A percentile compares a stretch with the other conserved stretches of the same genome.
These are phyloP conservation scores for Mesopsocus fuscifrons DNA, from an alignment of 2,888 invertebrate species.

Conservation along the genomic window DNA sequence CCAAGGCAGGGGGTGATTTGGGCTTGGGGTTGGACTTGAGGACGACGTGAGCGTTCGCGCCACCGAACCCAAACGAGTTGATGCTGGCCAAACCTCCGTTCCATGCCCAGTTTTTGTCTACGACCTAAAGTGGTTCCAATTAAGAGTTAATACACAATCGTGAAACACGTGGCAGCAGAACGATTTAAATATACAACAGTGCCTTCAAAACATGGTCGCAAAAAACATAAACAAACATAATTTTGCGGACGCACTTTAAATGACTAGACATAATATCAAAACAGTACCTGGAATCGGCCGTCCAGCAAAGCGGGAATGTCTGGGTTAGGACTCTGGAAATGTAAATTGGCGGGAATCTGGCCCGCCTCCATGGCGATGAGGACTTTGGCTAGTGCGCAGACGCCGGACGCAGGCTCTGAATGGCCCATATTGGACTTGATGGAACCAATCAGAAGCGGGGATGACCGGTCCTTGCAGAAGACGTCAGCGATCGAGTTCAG, in stretches of 20 bases:
- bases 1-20: conserved; percentile 35
- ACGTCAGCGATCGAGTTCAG: conserved; percentile 84
- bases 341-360: conserved; percentile 77
- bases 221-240: no score
- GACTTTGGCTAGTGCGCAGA: conserved; percentile 80
- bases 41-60: conserved; percentile 85
- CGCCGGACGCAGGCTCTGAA: conserved; percentile 81
- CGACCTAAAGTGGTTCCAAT: no score
- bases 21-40: conserved; percentile 60
- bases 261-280: background rate
- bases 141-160: no score
- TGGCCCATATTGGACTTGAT: conserved; percentile 99
- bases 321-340: conserved; percentile 68
- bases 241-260: background rate
- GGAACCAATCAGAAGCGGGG: conserved; percentile 79
- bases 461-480: conserved; percentile 63
- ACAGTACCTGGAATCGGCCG: conserved; percentile 56
- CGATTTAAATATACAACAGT: no score
- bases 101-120: conserved; percentile 64
- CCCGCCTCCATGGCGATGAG: conserved; percentile 85
- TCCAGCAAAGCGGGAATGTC: conserved; percentile 82
- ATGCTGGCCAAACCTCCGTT: conserved; percentile 81
- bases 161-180: no score
- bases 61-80: conserved; percentile 97
- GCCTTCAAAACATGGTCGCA: no score